A percentile compares a stretch with the other conserved stretches of the same genome.
phyloP scores from a whole-genome alignment of 2,113 vertebrate species.

The Oncorhynchus clarkii region DNA sequence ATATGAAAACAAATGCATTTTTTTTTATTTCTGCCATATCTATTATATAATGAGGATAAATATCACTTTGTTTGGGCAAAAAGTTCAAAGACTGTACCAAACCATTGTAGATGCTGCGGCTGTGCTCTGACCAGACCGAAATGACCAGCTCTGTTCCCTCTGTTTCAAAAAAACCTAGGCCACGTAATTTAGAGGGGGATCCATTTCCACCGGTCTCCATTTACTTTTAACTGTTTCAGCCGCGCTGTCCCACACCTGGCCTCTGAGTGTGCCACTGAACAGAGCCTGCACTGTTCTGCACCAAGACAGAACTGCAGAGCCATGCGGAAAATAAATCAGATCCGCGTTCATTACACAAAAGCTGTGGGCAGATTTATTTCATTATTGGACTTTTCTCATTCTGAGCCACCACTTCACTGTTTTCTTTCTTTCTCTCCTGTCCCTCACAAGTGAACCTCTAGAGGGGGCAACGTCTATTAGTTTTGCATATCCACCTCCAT shows the following conservation, averaged over 20 bases:
- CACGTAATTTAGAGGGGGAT: slow-evolving; percentile 42
- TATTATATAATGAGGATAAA: slow-evolving; percentile 12
- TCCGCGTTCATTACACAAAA: slow-evolving; percentile 67
- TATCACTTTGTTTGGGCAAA: slow-evolving; percentile 27
- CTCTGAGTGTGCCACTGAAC: slow-evolving; percentile 51
- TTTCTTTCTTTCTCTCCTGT: slow-evolving; percentile 8
- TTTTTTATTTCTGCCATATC: not conserved
- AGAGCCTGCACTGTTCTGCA: slow-evolving; percentile 59
- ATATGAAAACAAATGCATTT: not conserved
- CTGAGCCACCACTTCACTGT: slow-evolving; percentile 25
- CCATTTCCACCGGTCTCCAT: slow-evolving; percentile 51
- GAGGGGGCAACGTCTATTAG: slow-evolving; percentile 21
- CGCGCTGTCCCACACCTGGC: slow-evolving; percentile 66
- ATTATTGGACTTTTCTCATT: slow-evolving; percentile 60
- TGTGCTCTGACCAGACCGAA: slow-evolving; percentile 36
- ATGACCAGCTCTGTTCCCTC: slow-evolving; percentile 35
- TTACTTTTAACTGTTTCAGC: slow-evolving; percentile 65
- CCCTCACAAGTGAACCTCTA: slow-evolving; percentile 23
- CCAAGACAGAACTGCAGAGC: slow-evolving; percentile 59
- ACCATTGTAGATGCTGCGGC: not conserved
- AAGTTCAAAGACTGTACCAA: slow-evolving; percentile 29
- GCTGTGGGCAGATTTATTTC: slow-evolving; percentile 71
- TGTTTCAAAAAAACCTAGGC: slow-evolving; percentile 25
- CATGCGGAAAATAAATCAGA: slow-evolving; percentile 70
- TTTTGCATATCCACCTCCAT: slow-evolving; percentile 49